A percentile compares a stretch with the other conserved stretches of the same genome.
Evolutionary conservation across 2,113 vertebrate genomes (phyloP).

Genomic region (Capreolus pygargus): DNA sequence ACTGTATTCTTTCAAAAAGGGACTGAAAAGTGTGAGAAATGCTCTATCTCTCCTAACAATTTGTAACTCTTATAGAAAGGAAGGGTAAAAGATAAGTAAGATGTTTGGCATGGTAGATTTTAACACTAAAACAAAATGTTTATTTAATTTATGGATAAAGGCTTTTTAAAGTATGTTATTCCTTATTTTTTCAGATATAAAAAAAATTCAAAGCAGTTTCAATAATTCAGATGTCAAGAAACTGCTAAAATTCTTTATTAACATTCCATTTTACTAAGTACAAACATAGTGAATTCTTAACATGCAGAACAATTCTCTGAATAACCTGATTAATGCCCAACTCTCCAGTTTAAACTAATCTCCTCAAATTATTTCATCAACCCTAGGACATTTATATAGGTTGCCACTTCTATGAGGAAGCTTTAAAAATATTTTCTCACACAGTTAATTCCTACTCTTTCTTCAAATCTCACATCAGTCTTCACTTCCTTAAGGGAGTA

Average conservation of each 20-base stretch:
- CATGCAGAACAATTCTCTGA: background rate
- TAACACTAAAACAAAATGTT: background rate
- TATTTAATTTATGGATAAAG: background rate
- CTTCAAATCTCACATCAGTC: background rate
- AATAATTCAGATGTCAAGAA: slow-evolving; percentile 7
- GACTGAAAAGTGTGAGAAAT: background rate
- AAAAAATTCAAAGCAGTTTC: slow-evolving; percentile 5
- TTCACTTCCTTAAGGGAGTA: background rate
- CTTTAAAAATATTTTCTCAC: background rate
- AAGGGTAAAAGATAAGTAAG: background rate
- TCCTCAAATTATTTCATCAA: background rate
- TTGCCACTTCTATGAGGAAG: background rate
- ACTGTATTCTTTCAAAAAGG: background rate
- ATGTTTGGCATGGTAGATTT: background rate
- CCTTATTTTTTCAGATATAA: slow-evolving; percentile 14
- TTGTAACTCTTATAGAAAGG: background rate
- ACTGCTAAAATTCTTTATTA: background rate
- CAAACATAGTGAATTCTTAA: background rate
- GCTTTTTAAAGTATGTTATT: background rate
- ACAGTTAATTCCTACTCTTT: background rate
- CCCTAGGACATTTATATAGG: background rate
- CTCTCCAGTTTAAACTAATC: background rate
- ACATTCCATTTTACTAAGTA: background rate
- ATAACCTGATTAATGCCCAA: background rate
- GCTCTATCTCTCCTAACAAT: background rate